Evolutionary conservation across 2,888 invertebrate species (phyloP).

Genomic region (Acanthosepion lycidas): DNA sequence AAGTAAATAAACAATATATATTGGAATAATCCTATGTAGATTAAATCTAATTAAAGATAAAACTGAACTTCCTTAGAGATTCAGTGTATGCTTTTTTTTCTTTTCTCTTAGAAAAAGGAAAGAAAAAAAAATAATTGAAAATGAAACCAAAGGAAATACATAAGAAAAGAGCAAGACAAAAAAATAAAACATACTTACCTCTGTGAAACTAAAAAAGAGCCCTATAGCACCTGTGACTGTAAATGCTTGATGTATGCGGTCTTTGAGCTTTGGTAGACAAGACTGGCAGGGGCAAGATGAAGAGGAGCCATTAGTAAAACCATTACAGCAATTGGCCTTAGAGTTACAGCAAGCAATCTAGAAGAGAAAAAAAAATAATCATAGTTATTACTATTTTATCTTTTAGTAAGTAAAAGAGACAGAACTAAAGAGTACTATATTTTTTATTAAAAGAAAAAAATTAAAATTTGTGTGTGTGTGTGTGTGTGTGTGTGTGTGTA

Average conservation of each 20-base stretch:
- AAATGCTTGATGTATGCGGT: slow-evolving; percentile 88
- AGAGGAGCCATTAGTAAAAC: slow-evolving; percentile 47
- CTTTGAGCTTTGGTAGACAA: slow-evolving; percentile 84
- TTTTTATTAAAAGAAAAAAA: too few relatives aligned
- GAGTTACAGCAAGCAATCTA: slow-evolving; percentile 54
- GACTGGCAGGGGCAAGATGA: slow-evolving; percentile 78
- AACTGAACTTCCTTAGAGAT: too few relatives aligned
- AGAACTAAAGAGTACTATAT: not conserved
- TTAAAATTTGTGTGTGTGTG: too few relatives aligned
- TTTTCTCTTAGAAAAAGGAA: too few relatives aligned
- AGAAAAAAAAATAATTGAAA: not conserved
- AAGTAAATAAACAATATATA: too few relatives aligned
- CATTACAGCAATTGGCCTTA: slow-evolving; percentile 76
- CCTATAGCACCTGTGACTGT: slow-evolving; percentile 93
- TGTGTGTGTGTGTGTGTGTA: too few relatives aligned
- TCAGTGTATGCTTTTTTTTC: too few relatives aligned
- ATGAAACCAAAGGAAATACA: not conserved
- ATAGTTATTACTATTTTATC: not conserved
- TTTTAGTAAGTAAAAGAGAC: not conserved
- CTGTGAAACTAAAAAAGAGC: slow-evolving; percentile 96
- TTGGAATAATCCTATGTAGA: too few relatives aligned
- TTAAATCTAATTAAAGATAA: too few relatives aligned
- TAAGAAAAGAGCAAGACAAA: not conserved
- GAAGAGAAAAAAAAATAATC: slow-evolving; percentile 6
- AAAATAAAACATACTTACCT: slow-evolving; percentile 81